Evolutionary conservation across 2,888 invertebrate species (phyloP).

Genomic region (Acanthoscelides obtectus): DNA sequence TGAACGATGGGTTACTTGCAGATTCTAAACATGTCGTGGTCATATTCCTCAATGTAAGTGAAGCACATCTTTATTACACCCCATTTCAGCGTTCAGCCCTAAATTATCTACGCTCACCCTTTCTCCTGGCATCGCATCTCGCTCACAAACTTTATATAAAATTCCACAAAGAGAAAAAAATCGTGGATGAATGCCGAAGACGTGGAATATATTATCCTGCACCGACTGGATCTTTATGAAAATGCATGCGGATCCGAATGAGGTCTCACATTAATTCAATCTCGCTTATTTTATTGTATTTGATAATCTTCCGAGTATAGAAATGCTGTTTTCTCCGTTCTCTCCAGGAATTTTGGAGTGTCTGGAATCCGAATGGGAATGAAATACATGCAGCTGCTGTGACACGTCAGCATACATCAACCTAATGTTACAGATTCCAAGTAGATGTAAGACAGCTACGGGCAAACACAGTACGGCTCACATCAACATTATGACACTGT

Average conservation of each 20-base stretch:
- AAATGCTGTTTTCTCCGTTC: too few relatives aligned
- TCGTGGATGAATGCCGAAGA: constrained; percentile 5
- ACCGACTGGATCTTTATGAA: neutral
- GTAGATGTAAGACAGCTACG: too few relatives aligned
- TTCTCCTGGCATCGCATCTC: neutral
- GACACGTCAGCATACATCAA: too few relatives aligned
- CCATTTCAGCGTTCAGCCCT: constrained; percentile 3
- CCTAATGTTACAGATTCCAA: too few relatives aligned
- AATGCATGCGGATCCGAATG: neutral
- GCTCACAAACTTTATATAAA: constrained; percentile 7
- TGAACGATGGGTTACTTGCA: neutral
- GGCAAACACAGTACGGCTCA: too few relatives aligned
- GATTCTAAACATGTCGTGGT: constrained; percentile 12
- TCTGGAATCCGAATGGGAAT: too few relatives aligned
- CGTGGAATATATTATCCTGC: constrained; percentile 1
- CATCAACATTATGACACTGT: too few relatives aligned
- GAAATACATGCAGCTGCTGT: too few relatives aligned
- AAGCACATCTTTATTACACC: constrained; percentile 13
- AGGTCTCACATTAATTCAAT: neutral
- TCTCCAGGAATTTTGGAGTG: too few relatives aligned
- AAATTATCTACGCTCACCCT: constrained; percentile 11
- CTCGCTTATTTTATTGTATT: neutral
- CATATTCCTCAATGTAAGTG: constrained; percentile 13
- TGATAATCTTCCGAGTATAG: neutral
- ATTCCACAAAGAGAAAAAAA: constrained; percentile 7